Percentiles rank a stretch among this genome's conserved stretches.
These are phyloP conservation scores for Watsonalla binaria DNA, from an alignment of 2,888 invertebrate genomes.

Conservation along the genomic window DNA sequence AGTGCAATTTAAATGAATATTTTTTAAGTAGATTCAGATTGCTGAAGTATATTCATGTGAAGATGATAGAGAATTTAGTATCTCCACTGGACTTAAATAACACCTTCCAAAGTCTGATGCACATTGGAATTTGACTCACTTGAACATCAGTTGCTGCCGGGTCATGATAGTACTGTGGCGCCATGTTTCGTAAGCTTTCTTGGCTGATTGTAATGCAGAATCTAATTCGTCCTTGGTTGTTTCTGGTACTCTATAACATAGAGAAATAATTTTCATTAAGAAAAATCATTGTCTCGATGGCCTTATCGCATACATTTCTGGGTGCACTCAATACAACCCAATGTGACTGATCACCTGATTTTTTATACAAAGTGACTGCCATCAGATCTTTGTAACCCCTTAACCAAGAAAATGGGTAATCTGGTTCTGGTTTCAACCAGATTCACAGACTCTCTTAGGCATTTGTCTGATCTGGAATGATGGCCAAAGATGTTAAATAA, in stretches of 20 bases:
- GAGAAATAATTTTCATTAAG: slow-evolving; percentile 2
- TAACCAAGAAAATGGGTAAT: too few species aligned
- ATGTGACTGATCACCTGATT: background rate
- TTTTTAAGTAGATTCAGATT: too few species aligned
- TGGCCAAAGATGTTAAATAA: too few species aligned
- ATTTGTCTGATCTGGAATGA: too few species aligned
- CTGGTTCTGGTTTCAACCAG: too few species aligned
- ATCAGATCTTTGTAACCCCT: too few species aligned
- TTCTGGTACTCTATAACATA: slow-evolving; percentile 87
- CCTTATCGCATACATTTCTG: background rate
- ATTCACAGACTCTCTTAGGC: too few species aligned
- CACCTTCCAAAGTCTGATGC: background rate
- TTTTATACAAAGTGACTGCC: too few species aligned
- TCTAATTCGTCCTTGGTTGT: slow-evolving; percentile 93
- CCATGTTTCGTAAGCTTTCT: slow-evolving; percentile 90
- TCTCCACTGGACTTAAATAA: too few species aligned
- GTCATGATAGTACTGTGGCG: slow-evolving; percentile 93
- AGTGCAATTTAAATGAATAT: too few species aligned
- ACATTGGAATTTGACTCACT: slow-evolving; percentile 48
- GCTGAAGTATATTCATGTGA: too few species aligned
- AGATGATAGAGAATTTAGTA: too few species aligned
- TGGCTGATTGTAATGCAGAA: slow-evolving; percentile 90
- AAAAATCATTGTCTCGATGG: slow-evolving; percentile 2
- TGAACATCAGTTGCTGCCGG: slow-evolving; percentile 95
- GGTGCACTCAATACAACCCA: background rate